Evolutionary conservation across 2,888 invertebrate genomes (phyloP).

Genomic region (Lagria hirta): DNA sequence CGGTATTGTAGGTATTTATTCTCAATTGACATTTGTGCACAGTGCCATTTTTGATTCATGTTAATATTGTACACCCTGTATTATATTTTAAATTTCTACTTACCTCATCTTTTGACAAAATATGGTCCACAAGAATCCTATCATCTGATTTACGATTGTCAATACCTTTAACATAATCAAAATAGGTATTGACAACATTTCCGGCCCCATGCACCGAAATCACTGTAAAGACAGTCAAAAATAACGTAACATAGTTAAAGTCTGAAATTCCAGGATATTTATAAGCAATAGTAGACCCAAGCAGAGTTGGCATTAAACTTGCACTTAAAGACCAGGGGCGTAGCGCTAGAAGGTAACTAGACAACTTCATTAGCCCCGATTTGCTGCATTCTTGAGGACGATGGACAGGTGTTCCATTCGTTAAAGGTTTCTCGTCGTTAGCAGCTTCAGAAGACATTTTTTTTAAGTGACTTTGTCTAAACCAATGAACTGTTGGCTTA

Average conservation of each 20-base stretch:
- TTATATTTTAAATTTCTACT: too few species aligned
- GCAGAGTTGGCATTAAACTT: conserved; percentile 84
- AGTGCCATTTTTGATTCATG: too few species aligned
- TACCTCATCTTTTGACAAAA: conserved; percentile 75
- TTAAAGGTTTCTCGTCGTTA: conserved; percentile 10
- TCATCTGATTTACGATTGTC: conserved; percentile 93
- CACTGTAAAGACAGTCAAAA: conserved; percentile 83
- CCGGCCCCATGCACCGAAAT: conserved; percentile 94
- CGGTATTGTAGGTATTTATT: too few species aligned
- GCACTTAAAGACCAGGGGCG: conserved; percentile 94
- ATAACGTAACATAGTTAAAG: conserved; percentile 77
- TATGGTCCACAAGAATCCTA: conserved; percentile 90
- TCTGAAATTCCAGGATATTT: conserved; percentile 73
- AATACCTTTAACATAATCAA: conserved; percentile 92
- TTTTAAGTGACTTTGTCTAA: not conserved
- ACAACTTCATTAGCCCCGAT: conserved; percentile 77
- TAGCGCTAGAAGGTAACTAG: conserved; percentile 84
- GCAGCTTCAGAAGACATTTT: not conserved
- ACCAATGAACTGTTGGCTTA: not conserved
- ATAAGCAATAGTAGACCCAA: conserved; percentile 88
- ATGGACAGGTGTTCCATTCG: conserved; percentile 19
- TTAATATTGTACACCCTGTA: too few species aligned
- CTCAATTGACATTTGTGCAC: too few species aligned
- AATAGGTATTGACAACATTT: conserved; percentile 95
- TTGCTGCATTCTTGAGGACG: conserved; percentile 24